Percentiles rank a stretch among this genome's conserved stretches.
Conservation (phyloP, 37 sponge, comb jelly and placozoan species). For the Chondrilla cf. caribensis region DNA sequence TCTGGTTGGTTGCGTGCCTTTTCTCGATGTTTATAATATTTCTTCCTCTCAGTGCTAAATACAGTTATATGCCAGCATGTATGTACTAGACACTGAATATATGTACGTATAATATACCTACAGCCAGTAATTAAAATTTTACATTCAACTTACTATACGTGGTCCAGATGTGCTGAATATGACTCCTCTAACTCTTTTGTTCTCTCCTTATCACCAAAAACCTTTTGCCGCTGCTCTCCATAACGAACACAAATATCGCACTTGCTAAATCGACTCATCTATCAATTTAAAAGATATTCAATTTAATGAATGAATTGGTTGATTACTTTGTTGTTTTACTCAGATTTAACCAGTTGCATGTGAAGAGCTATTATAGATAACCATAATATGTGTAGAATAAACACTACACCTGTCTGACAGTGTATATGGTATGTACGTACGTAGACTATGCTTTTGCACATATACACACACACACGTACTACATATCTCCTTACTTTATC, state of each 20-base stretch:
- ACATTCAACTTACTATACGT: constrained; percentile 29
- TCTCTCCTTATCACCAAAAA: constrained; percentile 23
- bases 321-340: background rate
- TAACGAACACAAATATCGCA: constrained; percentile 45
- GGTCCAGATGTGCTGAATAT: constrained; percentile 35
- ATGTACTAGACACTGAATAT: background rate
- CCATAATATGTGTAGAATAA: no score
- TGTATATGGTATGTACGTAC: no score
- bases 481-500: no score
- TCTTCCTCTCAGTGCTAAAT: constrained; percentile 38
- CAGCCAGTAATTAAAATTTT: background rate
- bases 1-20: constrained; percentile 44
- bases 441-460: no score
- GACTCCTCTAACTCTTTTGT: constrained; percentile 1
- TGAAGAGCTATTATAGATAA: background rate
- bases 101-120: background rate
- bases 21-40: constrained; percentile 50
- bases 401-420: no score
- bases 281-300: background rate
- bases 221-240: constrained; percentile 29
- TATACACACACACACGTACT: no score
- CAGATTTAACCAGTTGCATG: background rate
- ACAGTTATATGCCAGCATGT: background rate
- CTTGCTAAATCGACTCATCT: constrained; percentile 49
- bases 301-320: background rate